Evolutionary conservation across 2,888 invertebrate species (phyloP).

Genomic region (Lycia hirtaria): DNA sequence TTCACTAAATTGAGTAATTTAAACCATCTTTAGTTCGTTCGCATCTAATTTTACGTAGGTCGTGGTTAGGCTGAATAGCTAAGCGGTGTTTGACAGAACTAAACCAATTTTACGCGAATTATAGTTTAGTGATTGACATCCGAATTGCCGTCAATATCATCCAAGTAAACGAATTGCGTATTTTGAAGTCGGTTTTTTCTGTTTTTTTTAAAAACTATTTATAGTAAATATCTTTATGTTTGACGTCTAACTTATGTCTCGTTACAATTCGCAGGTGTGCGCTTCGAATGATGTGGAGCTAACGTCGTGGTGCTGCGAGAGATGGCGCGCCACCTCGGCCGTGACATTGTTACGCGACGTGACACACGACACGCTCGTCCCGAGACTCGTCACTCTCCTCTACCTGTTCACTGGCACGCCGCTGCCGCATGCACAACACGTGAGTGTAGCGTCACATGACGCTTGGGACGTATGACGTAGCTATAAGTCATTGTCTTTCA

Average conservation of each 20-base stretch:
- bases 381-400: constrained; percentile 58
- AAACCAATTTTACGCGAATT: no score
- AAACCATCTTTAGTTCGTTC: no score
- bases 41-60: no score
- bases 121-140: no score
- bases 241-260: no score
- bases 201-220: background rate
- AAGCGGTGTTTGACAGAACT: no score
- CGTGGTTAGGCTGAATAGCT: no score
- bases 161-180: no score
- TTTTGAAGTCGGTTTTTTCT: no score
- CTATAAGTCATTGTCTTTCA: no score
- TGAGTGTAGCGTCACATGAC: constrained; percentile 23
- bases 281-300: constrained; percentile 50
- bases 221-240: background rate
- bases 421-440: constrained; percentile 46
- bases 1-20: no score
- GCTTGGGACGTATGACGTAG: background rate
- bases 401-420: constrained; percentile 59
- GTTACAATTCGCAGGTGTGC: constrained; percentile 36
- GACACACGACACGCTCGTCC: constrained; percentile 39
- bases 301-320: constrained; percentile 54
- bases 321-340: constrained; percentile 42
- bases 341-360: constrained; percentile 51
- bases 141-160: no score